Evolutionary conservation across 64 coral and sea anemone species (phyloP), one percentile per base, ranked within the genome.

Genomic region (Acropora tenuis): DNA sequence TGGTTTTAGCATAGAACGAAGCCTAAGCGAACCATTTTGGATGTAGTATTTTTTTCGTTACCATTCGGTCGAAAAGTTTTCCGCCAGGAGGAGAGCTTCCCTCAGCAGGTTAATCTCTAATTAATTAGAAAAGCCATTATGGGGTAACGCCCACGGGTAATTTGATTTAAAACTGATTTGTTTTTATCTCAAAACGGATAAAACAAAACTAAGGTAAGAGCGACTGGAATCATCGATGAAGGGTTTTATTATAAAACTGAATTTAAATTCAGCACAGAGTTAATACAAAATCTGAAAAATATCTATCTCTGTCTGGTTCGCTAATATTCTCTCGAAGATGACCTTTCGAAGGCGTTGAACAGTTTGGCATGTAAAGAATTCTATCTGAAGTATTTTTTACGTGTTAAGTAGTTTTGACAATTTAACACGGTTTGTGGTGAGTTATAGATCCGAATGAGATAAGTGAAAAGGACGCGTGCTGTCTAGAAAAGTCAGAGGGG

Each of bases 361-460:
- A 78, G 15, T 16, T 17, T 20, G 82, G 82, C 63, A 84, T 69
- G 43, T 43, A 17, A 84, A 84, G 63, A 84, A 84, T 7, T 67
- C 30, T 9, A 15, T 69, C 71, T 84, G 65, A 84, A 60, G 61
- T 84, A n/a, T 17, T 48, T 47, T 48, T 69, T 69, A 71, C 15
- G 82, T 84, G 82, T 84, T 71, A 84, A 84, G 65, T 48, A 65
- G 82, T 84, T 84, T 84, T 84, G 10, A 84, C 82, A 69, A 6
- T 1, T 10, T 5, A 20, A 69, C 63, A 84, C 44, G 71, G 47
- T 3, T 48, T 84, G 65, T 49, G 65, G 43, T 84, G 19, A 84
- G 42, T 84, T 48, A 47, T 10, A 71, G 61, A 84, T 84, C 61
- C 82, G 82, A 44, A 1, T 2, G 82, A 16, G 63, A 84, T 84